Evolutionary conservation across 2,113 vertebrate species (phyloP).

Genomic region (Oncorhynchus gorbuscha): DNA sequence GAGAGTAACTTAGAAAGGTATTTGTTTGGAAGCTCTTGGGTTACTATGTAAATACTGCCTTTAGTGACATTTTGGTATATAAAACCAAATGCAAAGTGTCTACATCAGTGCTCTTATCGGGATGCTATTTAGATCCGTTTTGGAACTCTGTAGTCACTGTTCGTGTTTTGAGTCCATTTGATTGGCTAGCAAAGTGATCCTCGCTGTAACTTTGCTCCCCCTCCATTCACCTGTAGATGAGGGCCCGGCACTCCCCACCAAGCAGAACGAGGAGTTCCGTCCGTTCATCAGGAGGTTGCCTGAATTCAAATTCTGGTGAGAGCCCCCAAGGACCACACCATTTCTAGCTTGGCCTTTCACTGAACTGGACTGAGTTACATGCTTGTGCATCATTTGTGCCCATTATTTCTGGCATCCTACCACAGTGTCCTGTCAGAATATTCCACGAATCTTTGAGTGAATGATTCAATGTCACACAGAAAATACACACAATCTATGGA

Average conservation of each 20-base stretch:
- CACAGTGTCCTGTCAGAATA: no score
- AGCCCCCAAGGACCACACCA: slow-evolving; percentile 5
- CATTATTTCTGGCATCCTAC: not conserved
- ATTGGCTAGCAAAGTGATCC: no score
- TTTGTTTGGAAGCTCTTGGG: no score
- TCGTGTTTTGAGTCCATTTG: not conserved
- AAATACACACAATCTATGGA: no score
- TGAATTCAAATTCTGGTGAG: slow-evolving; percentile 99
- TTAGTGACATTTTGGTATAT: no score
- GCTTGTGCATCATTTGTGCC: not conserved
- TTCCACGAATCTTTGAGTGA: no score
- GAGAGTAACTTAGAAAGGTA: no score
- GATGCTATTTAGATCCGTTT: no score
- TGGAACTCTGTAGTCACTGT: not conserved
- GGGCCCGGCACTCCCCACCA: slow-evolving; percentile 92
- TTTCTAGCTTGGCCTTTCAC: not conserved
- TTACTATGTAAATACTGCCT: no score
- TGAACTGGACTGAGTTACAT: not conserved
- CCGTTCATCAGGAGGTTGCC: slow-evolving; percentile 98
- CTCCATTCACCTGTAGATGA: slow-evolving; percentile 77
- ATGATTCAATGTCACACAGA: no score
- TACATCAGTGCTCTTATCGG: no score
- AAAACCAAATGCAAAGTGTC: no score
- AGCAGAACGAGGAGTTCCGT: slow-evolving; percentile 98
- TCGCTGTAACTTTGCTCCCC: not conserved